These are phyloP conservation scores for Microplitis deprimator DNA, from an alignment of 2,888 invertebrate species.

Conservation along the genomic window DNA sequence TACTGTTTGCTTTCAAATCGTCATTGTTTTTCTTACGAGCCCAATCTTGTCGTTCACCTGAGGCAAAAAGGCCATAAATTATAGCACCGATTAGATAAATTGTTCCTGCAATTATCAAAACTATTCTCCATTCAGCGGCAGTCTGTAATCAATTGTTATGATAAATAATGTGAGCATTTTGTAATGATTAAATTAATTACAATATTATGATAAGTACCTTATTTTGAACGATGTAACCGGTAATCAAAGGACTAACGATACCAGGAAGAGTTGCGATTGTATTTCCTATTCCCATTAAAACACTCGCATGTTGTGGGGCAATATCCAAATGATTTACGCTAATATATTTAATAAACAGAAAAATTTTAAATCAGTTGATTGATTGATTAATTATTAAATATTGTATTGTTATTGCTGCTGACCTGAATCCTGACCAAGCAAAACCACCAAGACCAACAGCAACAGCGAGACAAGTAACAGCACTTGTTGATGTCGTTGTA, in stretches of 20 bases:
- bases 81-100: constrained; percentile 87
- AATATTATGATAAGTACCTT: constrained; percentile 73
- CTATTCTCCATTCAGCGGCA: constrained; percentile 85
- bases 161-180: background rate
- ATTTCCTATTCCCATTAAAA: constrained; percentile 93
- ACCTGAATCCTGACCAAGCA: constrained; percentile 94
- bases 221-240: constrained; percentile 83
- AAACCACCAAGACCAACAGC: constrained; percentile 94
- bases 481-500: constrained; percentile 77
- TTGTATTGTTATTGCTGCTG: background rate
- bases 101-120: constrained; percentile 88
- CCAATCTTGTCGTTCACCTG: constrained; percentile 89
- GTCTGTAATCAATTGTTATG: constrained; percentile 72
- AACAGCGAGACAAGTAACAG: constrained; percentile 87
- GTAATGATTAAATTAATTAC: background rate
- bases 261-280: constrained; percentile 93
- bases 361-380: constrained; percentile 51
- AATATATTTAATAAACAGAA: constrained; percentile 41
- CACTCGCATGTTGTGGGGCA: constrained; percentile 91
- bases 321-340: constrained; percentile 90
- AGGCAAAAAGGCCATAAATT: constrained; percentile 86
- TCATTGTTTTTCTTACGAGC: constrained; percentile 66
- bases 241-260: constrained; percentile 88
- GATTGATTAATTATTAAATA: constrained; percentile 45
- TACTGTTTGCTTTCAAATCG: background rate